Evolutionary conservation across 2,888 invertebrate genomes (phyloP).

Genomic region (Philhelius pedissequus): DNA sequence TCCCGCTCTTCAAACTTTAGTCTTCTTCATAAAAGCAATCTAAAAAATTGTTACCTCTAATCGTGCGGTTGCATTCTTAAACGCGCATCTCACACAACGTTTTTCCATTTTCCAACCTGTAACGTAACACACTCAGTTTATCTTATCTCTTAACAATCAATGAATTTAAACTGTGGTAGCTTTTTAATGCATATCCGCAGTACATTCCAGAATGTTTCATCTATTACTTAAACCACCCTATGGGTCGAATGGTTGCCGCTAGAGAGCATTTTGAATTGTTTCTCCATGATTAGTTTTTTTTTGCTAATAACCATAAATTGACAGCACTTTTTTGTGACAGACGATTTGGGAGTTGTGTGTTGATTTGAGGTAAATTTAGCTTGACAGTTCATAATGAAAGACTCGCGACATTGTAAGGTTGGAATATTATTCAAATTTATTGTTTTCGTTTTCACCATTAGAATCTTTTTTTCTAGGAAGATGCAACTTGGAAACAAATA

Average conservation of each 20-base stretch:
- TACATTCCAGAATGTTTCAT: constrained; percentile 31
- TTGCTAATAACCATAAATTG: no score
- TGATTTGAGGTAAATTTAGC: no score
- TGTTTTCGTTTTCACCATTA: no score
- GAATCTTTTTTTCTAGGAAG: no score
- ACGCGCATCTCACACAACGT: not conserved
- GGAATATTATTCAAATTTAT: no score
- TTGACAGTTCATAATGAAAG: no score
- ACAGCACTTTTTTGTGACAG: no score
- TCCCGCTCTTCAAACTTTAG: constrained; percentile 18
- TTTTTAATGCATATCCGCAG: constrained; percentile 11
- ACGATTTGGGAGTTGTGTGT: no score
- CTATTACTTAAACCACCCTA: constrained; percentile 36
- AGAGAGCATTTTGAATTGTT: not conserved
- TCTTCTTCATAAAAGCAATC: not conserved
- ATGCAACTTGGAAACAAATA: no score
- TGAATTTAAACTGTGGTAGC: constrained; percentile 49
- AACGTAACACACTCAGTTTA: constrained; percentile 58
- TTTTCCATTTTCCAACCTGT: constrained; percentile 18
- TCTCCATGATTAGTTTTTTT: no score
- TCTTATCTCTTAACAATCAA: constrained; percentile 47
- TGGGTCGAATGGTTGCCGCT: not conserved
- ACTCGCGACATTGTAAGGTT: no score
- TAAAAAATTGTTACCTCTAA: constrained; percentile 7
- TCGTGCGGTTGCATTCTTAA: constrained; percentile 18